Conservation (phyloP, 64 coral and sea anemone genomes). For the Trachythela sp. region DNA sequence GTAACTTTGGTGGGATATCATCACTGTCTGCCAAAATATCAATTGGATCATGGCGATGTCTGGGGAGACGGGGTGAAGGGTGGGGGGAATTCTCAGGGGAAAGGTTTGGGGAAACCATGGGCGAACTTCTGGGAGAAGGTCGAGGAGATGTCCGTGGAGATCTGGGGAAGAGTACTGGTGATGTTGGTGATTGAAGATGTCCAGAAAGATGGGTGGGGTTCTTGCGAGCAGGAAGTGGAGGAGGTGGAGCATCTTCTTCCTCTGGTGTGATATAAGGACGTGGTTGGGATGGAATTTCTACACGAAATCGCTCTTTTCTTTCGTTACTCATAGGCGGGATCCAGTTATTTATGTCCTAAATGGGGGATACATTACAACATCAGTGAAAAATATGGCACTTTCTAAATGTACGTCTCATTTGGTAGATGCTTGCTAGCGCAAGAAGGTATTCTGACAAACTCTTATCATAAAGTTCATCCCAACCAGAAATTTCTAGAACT, state of each 20-base stretch:
- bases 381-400: too few species aligned
- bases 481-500: too few species aligned
- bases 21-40: not conserved
- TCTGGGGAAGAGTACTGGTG: slow-evolving; percentile 63
- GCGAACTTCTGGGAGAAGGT: slow-evolving; percentile 58
- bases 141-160: slow-evolving; percentile 80
- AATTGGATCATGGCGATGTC: not conserved
- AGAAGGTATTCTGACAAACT: too few species aligned
- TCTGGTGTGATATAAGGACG: not conserved
- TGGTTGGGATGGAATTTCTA: not conserved
- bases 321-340: not conserved
- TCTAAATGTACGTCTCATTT: too few species aligned
- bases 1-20: not conserved
- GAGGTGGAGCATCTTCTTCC: slow-evolving; percentile 60
- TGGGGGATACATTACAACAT: not conserved
- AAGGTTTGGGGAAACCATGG: slow-evolving; percentile 59
- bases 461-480: too few species aligned
- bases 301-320: not conserved
- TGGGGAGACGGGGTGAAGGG: slow-evolving; percentile 48
- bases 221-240: slow-evolving; percentile 42
- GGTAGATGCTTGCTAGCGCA: too few species aligned
- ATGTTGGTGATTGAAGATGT: slow-evolving; percentile 61
- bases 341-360: not conserved
- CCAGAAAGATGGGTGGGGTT: not conserved
- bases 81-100: slow-evolving; percentile 74